phyloP scores from a whole-genome alignment of 2,888 invertebrate species.

The Callosobruchus maculatus region DNA sequence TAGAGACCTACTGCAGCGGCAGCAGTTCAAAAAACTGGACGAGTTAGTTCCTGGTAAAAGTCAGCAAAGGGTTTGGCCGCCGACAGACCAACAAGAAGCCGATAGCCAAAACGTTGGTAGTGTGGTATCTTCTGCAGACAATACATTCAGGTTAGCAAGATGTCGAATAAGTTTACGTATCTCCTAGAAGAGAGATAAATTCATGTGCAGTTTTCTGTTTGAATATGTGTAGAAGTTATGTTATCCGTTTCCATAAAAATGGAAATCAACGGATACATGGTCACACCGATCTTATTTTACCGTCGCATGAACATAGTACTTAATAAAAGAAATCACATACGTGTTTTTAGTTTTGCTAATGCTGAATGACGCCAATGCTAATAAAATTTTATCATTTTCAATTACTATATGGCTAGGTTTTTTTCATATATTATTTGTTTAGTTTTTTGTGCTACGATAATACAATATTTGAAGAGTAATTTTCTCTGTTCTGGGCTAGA shows the following conservation, averaged over 20 bases:
- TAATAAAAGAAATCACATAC: too few relatives aligned
- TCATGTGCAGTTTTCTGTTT: neutral
- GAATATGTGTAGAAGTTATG: neutral
- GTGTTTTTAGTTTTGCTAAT: too few relatives aligned
- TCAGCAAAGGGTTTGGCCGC: conserved; percentile 56
- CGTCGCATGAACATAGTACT: too few relatives aligned
- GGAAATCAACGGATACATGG: too few relatives aligned
- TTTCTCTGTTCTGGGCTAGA: too few relatives aligned
- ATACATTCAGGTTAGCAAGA: neutral
- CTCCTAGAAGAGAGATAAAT: neutral
- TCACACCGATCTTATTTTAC: too few relatives aligned
- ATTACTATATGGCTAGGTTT: too few relatives aligned
- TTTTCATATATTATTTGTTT: too few relatives aligned
- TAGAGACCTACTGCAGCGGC: conserved; percentile 75
- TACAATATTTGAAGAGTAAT: too few relatives aligned
- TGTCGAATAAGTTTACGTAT: neutral
- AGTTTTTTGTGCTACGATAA: too few relatives aligned
- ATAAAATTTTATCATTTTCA: too few relatives aligned
- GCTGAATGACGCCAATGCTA: too few relatives aligned
- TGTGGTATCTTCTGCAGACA: conserved; percentile 19
- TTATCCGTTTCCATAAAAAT: neutral
- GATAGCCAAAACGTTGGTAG: conserved; percentile 24
- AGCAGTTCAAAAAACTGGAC: conserved; percentile 60
- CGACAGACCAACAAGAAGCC: conserved; percentile 39
- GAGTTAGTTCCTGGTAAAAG: conserved; percentile 43